A percentile compares a stretch with the other conserved stretches of the same genome.
These are phyloP conservation scores for Tortricodes alternella DNA, from an alignment of 2,888 invertebrate genomes.

Conservation along the genomic window DNA sequence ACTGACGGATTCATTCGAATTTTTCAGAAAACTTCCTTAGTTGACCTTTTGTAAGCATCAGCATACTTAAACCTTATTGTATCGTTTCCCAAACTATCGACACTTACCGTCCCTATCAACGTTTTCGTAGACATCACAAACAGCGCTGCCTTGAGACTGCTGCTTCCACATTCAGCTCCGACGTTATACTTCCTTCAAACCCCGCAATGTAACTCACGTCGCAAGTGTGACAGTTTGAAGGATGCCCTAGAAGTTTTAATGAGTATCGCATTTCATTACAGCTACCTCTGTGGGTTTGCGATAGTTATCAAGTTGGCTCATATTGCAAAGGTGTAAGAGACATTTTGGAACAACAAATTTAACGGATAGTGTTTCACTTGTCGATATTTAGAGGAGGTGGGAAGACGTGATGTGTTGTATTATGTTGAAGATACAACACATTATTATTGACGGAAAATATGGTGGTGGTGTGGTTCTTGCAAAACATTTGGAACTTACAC, in stretches of 20 bases:
- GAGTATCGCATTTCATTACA: slow-evolving; percentile 46
- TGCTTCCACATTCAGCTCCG: not conserved
- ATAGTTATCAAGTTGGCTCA: slow-evolving; percentile 17
- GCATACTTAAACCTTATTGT: too few species aligned
- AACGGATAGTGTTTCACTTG: not conserved
- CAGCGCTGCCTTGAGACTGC: slow-evolving; percentile 1
- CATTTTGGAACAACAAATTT: slow-evolving; percentile 1
- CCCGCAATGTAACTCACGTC: slow-evolving; percentile 38
- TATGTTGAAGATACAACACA: too few species aligned
- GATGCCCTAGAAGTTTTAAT: slow-evolving; percentile 46
- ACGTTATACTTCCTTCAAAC: slow-evolving; percentile 18
- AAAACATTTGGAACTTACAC: too few species aligned
- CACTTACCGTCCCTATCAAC: not conserved
- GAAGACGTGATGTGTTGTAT: too few species aligned
- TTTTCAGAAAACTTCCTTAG: too few species aligned
- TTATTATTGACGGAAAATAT: too few species aligned
- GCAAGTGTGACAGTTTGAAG: slow-evolving; percentile 35
- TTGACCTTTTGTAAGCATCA: too few species aligned
- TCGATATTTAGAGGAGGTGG: not conserved
- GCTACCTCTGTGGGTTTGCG: slow-evolving; percentile 25
- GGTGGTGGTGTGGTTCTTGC: too few species aligned
- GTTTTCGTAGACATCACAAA: not conserved
- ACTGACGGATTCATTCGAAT: too few species aligned
- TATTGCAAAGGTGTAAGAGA: not conserved
- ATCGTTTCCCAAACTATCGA: not conserved